phyloP scores from a whole-genome alignment of 2,113 vertebrate species.

The Scalopus aquaticus region DNA sequence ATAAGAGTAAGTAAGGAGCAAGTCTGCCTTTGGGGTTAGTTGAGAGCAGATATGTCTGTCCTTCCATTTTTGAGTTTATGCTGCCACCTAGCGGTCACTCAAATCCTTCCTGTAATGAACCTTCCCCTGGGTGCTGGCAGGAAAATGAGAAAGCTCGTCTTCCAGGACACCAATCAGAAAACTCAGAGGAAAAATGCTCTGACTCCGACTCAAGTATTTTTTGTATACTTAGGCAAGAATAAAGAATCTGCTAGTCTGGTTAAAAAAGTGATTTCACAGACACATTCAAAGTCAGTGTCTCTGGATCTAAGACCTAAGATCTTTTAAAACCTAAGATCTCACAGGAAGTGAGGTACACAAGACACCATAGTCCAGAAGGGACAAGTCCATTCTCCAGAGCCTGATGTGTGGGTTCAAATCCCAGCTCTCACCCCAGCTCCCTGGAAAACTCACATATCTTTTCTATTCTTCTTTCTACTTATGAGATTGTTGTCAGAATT shows the following conservation, averaged over 20 bases:
- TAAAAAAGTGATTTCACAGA: neutral
- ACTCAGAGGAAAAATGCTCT: neutral
- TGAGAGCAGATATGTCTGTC: rapidly evolving
- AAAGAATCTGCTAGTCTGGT: neutral
- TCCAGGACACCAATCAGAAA: neutral
- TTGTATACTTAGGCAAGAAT: neutral
- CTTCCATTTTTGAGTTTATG: slow-evolving; percentile 33
- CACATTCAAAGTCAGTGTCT: neutral
- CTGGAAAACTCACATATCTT: neutral
- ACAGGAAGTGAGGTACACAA: neutral
- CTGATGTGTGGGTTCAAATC: neutral
- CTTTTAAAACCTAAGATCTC: neutral
- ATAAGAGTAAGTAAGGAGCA: neutral
- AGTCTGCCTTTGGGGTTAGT: neutral
- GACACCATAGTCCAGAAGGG: neutral
- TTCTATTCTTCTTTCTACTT: neutral
- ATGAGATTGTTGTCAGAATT: neutral
- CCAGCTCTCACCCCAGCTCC: neutral
- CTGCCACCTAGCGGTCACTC: slow-evolving; percentile 40
- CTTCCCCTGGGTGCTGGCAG: rapidly evolving
- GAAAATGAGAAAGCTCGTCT: neutral
- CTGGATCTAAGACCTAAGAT: too few species aligned
- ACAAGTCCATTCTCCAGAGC: neutral
- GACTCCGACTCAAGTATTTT: too few species aligned
- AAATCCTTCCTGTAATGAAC: neutral